phyloP scores from a whole-genome alignment of 2,888 invertebrate species.

The Hoplodrina ambigua region DNA sequence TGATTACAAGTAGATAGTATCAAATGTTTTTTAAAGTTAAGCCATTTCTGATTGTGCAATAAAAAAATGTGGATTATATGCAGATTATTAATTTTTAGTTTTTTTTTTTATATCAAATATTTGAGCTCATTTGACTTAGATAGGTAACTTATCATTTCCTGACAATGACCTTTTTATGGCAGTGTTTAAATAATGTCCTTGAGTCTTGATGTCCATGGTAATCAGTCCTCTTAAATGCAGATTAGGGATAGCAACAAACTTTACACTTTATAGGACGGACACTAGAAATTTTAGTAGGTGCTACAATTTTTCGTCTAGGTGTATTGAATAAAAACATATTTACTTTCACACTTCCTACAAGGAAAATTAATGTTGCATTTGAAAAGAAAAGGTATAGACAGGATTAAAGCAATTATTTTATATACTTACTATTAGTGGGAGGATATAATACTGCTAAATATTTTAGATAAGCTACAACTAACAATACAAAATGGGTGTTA shows the following conservation, averaged over 20 bases:
- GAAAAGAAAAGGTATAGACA: conserved; percentile 2
- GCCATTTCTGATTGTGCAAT: neutral
- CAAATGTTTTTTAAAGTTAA: conserved; percentile 23
- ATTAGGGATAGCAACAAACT: neutral
- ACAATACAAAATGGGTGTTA: conserved; percentile 17
- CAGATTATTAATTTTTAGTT: neutral
- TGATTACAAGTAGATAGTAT: conserved; percentile 31
- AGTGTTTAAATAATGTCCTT: neutral
- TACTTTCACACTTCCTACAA: conserved; percentile 9
- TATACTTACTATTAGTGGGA: neutral
- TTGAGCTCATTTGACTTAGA: neutral
- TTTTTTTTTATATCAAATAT: neutral
- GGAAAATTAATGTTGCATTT: neutral
- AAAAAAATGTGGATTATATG: neutral
- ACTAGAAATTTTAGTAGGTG: too few species aligned
- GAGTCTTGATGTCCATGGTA: neutral
- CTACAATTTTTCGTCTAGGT: neutral
- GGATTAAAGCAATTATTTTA: neutral
- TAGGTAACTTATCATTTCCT: conserved; percentile 3
- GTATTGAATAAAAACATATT: conserved; percentile 44
- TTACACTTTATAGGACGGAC: too few species aligned
- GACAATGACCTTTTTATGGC: neutral
- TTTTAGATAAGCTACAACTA: conserved; percentile 1
- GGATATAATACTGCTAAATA: conserved; percentile 4
- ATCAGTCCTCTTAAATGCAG: neutral